Evolutionary conservation across 2,888 invertebrate genomes (phyloP).

Genomic region (Cosmopolites sordidus): DNA sequence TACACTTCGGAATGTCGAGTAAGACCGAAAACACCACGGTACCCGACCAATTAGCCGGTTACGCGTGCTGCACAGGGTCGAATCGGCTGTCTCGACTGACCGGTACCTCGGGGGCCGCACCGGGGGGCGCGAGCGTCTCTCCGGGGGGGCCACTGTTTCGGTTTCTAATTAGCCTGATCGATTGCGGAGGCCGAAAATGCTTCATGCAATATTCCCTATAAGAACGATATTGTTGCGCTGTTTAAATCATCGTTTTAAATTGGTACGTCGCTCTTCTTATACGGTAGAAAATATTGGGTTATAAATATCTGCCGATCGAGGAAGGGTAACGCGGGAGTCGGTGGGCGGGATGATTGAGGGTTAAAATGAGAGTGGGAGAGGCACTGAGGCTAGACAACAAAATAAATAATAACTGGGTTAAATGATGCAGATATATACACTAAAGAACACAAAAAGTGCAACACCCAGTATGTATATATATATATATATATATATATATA

Average conservation of each 20-base stretch:
- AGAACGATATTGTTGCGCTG: constrained; percentile 20
- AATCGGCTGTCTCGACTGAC: not conserved
- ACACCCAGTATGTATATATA: too few relatives aligned
- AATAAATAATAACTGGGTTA: too few relatives aligned
- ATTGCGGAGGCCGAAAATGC: constrained; percentile 37
- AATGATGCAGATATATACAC: too few relatives aligned
- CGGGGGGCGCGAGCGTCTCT: constrained; percentile 32
- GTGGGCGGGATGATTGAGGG: not conserved
- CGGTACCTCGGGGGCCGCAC: constrained; percentile 19
- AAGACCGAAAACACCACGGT: not conserved
- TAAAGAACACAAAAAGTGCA: too few relatives aligned
- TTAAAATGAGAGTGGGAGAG: too few relatives aligned
- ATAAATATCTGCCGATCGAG: constrained; percentile 31
- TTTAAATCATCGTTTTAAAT: constrained; percentile 33
- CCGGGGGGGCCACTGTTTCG: constrained; percentile 41
- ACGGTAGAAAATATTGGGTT: constrained; percentile 24
- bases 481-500: too few relatives aligned
- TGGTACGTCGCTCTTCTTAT: constrained; percentile 25
- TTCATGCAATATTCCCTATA: constrained; percentile 25
- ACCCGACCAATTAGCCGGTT: not conserved
- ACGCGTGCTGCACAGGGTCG: constrained; percentile 12
- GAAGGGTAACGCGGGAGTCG: constrained; percentile 22
- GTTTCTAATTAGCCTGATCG: constrained; percentile 48
- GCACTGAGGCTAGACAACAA: too few relatives aligned
- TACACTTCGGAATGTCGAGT: not conserved